Percentiles rank a stretch among this genome's conserved stretches.
These are phyloP conservation scores for Echinops telfairi DNA, from an alignment of 2,113 vertebrate species.

Conservation along the genomic window DNA sequence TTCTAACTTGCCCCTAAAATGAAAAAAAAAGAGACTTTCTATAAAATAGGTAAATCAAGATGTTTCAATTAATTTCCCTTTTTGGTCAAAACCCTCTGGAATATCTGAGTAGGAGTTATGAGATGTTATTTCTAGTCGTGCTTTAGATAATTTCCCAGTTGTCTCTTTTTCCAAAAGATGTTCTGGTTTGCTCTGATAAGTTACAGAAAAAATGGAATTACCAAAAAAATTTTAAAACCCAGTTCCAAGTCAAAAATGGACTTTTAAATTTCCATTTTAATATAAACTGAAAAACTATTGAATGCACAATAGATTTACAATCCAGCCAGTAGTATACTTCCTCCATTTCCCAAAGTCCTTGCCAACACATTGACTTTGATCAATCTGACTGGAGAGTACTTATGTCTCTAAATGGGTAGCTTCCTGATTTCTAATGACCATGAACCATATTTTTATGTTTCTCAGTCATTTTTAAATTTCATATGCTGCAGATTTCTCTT, in stretches of 20 bases:
- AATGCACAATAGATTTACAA: not conserved
- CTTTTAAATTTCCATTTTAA: not conserved
- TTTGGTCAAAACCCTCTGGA: slow-evolving; percentile 92
- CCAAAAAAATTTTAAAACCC: slow-evolving; percentile 87
- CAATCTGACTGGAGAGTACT: not conserved
- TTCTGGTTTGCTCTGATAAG: slow-evolving; percentile 94
- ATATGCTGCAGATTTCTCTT: slow-evolving; percentile 15
- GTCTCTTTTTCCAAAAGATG: slow-evolving; percentile 91
- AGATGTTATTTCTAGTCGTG: slow-evolving; percentile 89
- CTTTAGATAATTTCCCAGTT: slow-evolving; percentile 89
- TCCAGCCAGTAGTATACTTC: not conserved
- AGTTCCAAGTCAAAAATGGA: slow-evolving; percentile 87
- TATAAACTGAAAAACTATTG: not conserved
- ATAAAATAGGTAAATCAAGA: slow-evolving; percentile 91
- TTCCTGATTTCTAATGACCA: not conserved
- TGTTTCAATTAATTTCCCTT: slow-evolving; percentile 95
- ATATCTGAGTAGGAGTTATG: slow-evolving; percentile 89
- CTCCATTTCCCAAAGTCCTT: not conserved
- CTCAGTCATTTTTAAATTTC: slow-evolving; percentile 39
- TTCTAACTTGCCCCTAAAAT: slow-evolving; percentile 96
- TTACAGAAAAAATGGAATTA: slow-evolving; percentile 92
- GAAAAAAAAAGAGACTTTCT: slow-evolving; percentile 84
- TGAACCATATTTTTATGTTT: slow-evolving; percentile 11
- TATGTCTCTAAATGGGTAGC: not conserved
- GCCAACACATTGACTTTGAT: slow-evolving; percentile 6